Evolutionary conservation across 2,113 vertebrate species (phyloP).

Genomic region (Arothron firmamentum): DNA sequence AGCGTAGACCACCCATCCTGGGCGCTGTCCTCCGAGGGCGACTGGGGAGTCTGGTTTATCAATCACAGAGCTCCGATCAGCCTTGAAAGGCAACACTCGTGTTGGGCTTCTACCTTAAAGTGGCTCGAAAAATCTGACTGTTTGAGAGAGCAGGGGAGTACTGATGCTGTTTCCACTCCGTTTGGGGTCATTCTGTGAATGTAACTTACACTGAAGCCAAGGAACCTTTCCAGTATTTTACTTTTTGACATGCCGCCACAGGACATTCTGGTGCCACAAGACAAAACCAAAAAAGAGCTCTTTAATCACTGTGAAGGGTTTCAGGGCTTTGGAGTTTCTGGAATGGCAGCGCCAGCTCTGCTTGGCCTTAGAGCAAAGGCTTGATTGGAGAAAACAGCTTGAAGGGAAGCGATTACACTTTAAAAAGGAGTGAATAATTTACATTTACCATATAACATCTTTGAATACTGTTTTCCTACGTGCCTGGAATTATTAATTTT

Average conservation of each 20-base stretch:
- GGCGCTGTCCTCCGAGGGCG: slow-evolving; percentile 21
- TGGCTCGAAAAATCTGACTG: slow-evolving; percentile 35
- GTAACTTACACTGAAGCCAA: slow-evolving; percentile 2
- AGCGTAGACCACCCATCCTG: slow-evolving; percentile 53
- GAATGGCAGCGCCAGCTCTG: slow-evolving; percentile 41
- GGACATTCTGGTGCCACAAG: slow-evolving; percentile 40
- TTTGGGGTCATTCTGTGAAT: slow-evolving; percentile 9
- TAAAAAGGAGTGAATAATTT: not conserved
- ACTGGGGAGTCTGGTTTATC: slow-evolving; percentile 50
- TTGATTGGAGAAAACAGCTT: slow-evolving; percentile 57
- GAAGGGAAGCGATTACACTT: slow-evolving; percentile 18
- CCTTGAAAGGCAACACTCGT: slow-evolving; percentile 27
- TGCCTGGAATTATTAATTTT: not conserved
- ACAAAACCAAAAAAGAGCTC: slow-evolving; percentile 37
- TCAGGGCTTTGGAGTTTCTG: slow-evolving; percentile 29
- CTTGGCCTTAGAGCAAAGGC: slow-evolving; percentile 25
- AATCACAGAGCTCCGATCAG: slow-evolving; percentile 47
- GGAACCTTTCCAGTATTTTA: slow-evolving; percentile 30
- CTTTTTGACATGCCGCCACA: slow-evolving; percentile 32
- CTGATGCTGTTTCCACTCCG: slow-evolving; percentile 38
- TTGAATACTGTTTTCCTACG: too few relatives aligned
- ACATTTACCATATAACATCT: too few relatives aligned
- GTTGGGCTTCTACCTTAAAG: slow-evolving; percentile 32
- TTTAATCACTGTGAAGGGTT: slow-evolving; percentile 51
- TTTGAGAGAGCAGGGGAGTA: slow-evolving; percentile 8